Conservation (phyloP, 2,113 vertebrate species). For the Zingel zingel region DNA sequence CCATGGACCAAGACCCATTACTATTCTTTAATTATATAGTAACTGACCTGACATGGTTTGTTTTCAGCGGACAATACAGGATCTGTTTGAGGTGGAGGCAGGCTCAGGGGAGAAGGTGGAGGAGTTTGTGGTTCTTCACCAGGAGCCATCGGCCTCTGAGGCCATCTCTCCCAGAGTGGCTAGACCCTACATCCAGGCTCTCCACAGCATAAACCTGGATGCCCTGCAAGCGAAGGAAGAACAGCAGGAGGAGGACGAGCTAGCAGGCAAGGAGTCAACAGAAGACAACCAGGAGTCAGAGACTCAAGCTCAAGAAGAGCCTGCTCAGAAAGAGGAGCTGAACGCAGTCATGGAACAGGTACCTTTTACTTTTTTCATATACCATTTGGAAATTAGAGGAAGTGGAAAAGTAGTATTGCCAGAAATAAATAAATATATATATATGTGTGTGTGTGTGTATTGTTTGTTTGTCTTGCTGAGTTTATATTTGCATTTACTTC, state of each 20-base stretch:
- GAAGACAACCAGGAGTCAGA: slow-evolving; percentile 70
- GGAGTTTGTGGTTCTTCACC: slow-evolving; percentile 94
- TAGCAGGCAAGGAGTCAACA: slow-evolving; percentile 60
- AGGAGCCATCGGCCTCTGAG: slow-evolving; percentile 92
- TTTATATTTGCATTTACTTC: slow-evolving; percentile 11
- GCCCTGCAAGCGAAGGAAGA: slow-evolving; percentile 44
- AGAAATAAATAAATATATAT: too few species aligned
- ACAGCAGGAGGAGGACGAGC: slow-evolving; percentile 50
- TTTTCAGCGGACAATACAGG: slow-evolving; percentile 92
- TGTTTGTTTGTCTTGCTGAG: not conserved
- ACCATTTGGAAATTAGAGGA: not conserved
- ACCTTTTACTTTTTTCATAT: slow-evolving; percentile 9
- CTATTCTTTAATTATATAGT: not conserved
- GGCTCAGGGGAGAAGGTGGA: slow-evolving; percentile 92
- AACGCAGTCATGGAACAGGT: slow-evolving; percentile 93
- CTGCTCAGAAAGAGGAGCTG: slow-evolving; percentile 88
- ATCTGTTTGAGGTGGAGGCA: slow-evolving; percentile 94
- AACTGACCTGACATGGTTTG: not conserved
- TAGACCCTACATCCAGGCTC: slow-evolving; percentile 93
- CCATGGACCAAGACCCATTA: not conserved
- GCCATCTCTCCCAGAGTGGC: slow-evolving; percentile 92
- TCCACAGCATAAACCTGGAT: slow-evolving; percentile 90
- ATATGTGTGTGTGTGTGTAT: too few species aligned
- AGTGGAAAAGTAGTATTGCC: not conserved
- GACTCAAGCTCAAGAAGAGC: slow-evolving; percentile 77